Evolutionary conservation across 2,888 invertebrate genomes (phyloP).

Genomic region (Xestia rhomboidea): DNA sequence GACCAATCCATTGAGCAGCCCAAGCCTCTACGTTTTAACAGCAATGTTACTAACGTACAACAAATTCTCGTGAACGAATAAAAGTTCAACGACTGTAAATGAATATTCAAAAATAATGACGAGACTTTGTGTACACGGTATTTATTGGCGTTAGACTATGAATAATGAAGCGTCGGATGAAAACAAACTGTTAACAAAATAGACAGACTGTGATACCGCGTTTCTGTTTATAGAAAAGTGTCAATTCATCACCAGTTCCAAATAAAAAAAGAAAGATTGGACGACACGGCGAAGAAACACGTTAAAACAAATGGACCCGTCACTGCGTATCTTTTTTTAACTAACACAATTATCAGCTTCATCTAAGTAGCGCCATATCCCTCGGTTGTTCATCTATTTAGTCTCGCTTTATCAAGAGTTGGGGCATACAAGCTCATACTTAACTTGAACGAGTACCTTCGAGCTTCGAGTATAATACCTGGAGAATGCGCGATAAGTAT

Average conservation of each 20-base stretch:
- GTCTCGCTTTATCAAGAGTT: constrained; percentile 36
- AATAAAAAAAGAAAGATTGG: constrained; percentile 8
- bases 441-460: constrained; percentile 41
- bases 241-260: constrained; percentile 49
- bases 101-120: constrained; percentile 49
- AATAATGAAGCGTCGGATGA: constrained; percentile 56
- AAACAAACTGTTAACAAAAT: constrained; percentile 48
- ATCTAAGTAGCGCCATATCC: constrained; percentile 5
- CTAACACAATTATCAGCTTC: constrained; percentile 8
- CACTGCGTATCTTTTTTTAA: constrained; percentile 24
- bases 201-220: constrained; percentile 31
- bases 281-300: constrained; percentile 10
- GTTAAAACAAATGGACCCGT: constrained; percentile 37
- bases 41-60: constrained; percentile 3
- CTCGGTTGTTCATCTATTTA: constrained; percentile 34
- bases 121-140: constrained; percentile 36
- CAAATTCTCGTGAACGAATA: neutral
- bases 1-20: constrained; percentile 5
- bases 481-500: constrained; percentile 59
- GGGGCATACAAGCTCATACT: constrained; percentile 44
- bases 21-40: neutral
- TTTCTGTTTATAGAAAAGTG: constrained; percentile 27
- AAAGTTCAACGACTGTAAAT: constrained; percentile 28
- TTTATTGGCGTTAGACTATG: constrained; percentile 49
- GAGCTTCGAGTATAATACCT: constrained; percentile 45